phyloP scores from a whole-genome alignment of 2,888 invertebrate genomes.

The Leucozona laternaria region DNA sequence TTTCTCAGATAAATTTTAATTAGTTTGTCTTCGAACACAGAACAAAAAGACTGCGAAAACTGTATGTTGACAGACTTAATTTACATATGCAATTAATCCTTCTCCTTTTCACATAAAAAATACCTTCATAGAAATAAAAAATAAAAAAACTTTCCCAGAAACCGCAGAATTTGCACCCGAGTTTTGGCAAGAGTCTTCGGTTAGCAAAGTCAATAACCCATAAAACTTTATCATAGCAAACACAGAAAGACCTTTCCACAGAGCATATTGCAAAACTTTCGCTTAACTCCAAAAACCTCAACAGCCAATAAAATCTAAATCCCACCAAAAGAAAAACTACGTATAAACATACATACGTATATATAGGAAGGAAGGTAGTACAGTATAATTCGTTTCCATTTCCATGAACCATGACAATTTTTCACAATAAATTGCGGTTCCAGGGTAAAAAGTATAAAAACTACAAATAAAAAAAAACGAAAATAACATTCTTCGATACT shows the following conservation, averaged over 20 bases:
- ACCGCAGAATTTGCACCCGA: constrained; percentile 35
- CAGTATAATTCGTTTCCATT: constrained; percentile 43
- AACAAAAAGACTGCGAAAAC: constrained; percentile 1
- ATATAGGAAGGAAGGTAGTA: neutral
- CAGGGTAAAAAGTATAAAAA: neutral
- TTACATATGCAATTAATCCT: constrained; percentile 38
- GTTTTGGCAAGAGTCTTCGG: constrained; percentile 3
- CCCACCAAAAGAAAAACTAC: constrained; percentile 33
- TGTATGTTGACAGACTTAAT: constrained; percentile 11
- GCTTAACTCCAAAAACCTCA: constrained; percentile 30
- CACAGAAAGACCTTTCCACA: neutral
- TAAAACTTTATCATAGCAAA: constrained; percentile 41
- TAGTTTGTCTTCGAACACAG: constrained; percentile 18
- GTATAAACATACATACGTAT: too few species aligned
- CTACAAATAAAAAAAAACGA: neutral
- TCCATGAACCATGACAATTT: constrained; percentile 68
- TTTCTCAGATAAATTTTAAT: neutral
- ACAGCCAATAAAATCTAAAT: constrained; percentile 54
- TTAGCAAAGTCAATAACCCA: constrained; percentile 53
- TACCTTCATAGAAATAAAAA: neutral
- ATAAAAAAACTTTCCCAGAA: neutral
- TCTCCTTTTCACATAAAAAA: constrained; percentile 1
- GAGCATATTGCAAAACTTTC: constrained; percentile 53
- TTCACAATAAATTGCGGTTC: constrained; percentile 47
- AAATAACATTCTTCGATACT: constrained; percentile 29